Conservation (phyloP, 2,888 invertebrate species). For the Drosophila bunnanda region DNA sequence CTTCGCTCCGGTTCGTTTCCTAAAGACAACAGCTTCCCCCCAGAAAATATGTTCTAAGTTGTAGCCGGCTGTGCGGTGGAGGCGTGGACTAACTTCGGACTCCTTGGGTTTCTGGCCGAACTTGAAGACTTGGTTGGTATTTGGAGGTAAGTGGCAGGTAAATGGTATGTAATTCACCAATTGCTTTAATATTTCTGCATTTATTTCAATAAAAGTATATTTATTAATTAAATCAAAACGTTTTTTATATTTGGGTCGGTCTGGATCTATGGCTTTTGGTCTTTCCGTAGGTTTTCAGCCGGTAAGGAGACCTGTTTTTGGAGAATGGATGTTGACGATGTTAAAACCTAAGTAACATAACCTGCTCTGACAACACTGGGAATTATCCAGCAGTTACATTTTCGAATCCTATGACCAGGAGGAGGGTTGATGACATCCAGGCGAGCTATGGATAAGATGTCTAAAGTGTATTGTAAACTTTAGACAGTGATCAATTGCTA, state of each 20-base stretch:
- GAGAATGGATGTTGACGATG: neutral
- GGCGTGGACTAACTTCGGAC: constrained; percentile 42
- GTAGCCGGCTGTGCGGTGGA: constrained; percentile 18
- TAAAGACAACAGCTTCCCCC: constrained; percentile 11
- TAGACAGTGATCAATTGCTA: too few relatives aligned
- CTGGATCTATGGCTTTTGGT: neutral
- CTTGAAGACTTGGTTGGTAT: constrained; percentile 18
- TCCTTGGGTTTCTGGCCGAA: constrained; percentile 43
- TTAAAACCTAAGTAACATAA: neutral
- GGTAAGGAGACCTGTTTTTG: neutral
- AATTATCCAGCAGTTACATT: neutral
- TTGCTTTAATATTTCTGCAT: neutral
- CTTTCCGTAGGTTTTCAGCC: neutral
- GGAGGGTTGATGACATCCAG: too few relatives aligned
- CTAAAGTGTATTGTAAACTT: neutral
- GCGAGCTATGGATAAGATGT: neutral
- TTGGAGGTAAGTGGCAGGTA: constrained; percentile 61
- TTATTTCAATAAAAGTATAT: constrained; percentile 5
- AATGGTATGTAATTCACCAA: constrained; percentile 17
- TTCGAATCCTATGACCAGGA: neutral
- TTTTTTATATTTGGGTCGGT: neutral
- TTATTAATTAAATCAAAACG: neutral
- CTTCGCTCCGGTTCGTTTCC: constrained; percentile 36
- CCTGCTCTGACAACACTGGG: neutral
- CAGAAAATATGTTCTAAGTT: constrained; percentile 16